Percentiles rank a stretch among this genome's conserved stretches.
These are phyloP conservation scores for Diachasmimorpha longicaudata DNA, from an alignment of 1,140 invertebrate genomes.

Conservation along the genomic window DNA sequence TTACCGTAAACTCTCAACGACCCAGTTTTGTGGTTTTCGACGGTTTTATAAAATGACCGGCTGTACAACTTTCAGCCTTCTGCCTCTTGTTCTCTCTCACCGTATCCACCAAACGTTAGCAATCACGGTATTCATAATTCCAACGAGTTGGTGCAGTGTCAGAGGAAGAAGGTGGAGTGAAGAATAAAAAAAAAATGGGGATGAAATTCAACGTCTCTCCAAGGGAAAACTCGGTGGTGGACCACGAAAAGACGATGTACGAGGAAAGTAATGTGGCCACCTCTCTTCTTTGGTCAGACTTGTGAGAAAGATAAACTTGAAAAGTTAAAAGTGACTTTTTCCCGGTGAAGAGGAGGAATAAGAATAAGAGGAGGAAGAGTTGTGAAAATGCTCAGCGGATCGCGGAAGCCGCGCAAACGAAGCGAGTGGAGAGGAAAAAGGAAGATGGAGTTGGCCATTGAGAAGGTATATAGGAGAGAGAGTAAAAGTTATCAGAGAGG, in stretches of 20 bases:
- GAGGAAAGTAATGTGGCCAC: slow-evolving; percentile 24
- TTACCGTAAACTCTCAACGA: slow-evolving; percentile 26
- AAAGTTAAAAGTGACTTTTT: slow-evolving; percentile 48
- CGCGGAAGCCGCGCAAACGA: neutral
- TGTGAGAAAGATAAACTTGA: slow-evolving; percentile 49
- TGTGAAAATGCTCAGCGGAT: neutral
- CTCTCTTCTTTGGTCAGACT: neutral
- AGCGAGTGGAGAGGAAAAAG: slow-evolving; percentile 13
- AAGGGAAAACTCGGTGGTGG: slow-evolving; percentile 28
- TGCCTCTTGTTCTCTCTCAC: neutral
- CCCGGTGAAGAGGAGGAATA: neutral
- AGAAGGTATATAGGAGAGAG: slow-evolving; percentile 2
- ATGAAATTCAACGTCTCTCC: slow-evolving; percentile 21
- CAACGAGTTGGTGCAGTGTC: slow-evolving; percentile 33
- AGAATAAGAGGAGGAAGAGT: neutral
- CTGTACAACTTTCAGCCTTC: slow-evolving; percentile 11
- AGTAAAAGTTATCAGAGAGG: neutral
- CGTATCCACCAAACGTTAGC: slow-evolving; percentile 19
- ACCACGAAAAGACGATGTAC: slow-evolving; percentile 28
- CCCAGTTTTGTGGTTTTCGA: slow-evolving; percentile 20
- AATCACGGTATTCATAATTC: slow-evolving; percentile 50
- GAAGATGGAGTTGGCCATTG: slow-evolving; percentile 11
- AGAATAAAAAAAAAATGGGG: slow-evolving; percentile 16
- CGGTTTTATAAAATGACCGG: slow-evolving; percentile 22
- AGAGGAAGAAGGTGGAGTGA: neutral